Percentiles rank a stretch among this genome's conserved stretches.
phyloP scores from a whole-genome alignment of 2,888 invertebrate species.

The Drosophila meridiana region DNA sequence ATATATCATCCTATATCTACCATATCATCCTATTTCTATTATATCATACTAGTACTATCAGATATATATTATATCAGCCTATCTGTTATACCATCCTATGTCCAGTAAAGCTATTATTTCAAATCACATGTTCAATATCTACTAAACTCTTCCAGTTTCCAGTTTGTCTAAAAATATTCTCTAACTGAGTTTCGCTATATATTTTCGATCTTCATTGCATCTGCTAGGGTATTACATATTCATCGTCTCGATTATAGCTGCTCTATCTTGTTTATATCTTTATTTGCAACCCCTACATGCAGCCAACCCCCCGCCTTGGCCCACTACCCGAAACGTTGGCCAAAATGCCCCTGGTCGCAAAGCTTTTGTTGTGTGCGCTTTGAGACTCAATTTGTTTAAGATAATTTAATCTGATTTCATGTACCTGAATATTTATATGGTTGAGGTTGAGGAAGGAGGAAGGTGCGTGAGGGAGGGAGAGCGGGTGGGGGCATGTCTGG shows the following conservation, averaged over 20 bases:
- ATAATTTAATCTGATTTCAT: constrained; percentile 82
- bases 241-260: background rate
- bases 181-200: background rate
- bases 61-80: too few species aligned
- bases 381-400: constrained; percentile 77
- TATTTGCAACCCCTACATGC: background rate
- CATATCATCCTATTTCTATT: too few species aligned
- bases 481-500: constrained; percentile 23
- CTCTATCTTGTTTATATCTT: constrained; percentile 19
- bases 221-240: constrained; percentile 7
- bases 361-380: constrained; percentile 50
- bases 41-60: too few species aligned
- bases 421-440: constrained; percentile 78
- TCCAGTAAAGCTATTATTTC: too few species aligned
- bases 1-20: background rate
- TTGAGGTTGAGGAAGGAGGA: background rate
- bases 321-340: background rate
- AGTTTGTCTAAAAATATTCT: background rate
- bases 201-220: background rate
- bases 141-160: background rate
- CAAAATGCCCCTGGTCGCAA: constrained; percentile 22
- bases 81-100: too few species aligned
- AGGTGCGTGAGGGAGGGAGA: background rate
- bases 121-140: too few species aligned
- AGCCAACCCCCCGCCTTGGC: background rate